Evolutionary conservation across 2,797 vertebrate genomes (phyloP).

Genomic region (Schizopygopsis pylzovi): DNA sequence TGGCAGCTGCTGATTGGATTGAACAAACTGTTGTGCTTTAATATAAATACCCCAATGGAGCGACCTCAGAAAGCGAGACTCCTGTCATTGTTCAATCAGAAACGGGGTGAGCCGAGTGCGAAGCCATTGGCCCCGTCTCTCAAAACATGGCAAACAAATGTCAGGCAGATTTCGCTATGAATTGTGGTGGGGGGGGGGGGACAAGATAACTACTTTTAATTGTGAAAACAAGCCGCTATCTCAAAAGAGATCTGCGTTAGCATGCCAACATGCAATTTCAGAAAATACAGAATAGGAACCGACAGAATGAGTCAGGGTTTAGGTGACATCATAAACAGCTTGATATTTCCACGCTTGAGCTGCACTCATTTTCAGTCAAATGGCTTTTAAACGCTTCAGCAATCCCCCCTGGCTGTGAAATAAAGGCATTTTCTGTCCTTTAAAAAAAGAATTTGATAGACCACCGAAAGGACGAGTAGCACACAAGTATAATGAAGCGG

Average conservation of each 20-base stretch:
- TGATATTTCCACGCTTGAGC: conserved; percentile 65
- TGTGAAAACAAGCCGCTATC: conserved; percentile 52
- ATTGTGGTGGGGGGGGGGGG: not conserved
- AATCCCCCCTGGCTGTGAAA: conserved; percentile 61
- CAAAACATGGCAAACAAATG: conserved; percentile 26
- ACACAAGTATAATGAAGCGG: conserved; percentile 56
- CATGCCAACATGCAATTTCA: conserved; percentile 29
- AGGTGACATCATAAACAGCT: conserved; percentile 66
- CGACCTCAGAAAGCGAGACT: conserved; percentile 25
- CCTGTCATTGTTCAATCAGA: conserved; percentile 29
- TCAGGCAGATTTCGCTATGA: conserved; percentile 32
- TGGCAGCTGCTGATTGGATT: conserved; percentile 52
- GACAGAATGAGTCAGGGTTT: conserved; percentile 62
- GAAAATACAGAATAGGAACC: conserved; percentile 52
- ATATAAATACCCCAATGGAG: conserved; percentile 43
- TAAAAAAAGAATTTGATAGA: conserved; percentile 60
- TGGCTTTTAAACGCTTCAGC: conserved; percentile 64
- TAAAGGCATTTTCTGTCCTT: conserved; percentile 62
- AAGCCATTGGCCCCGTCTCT: conserved; percentile 21
- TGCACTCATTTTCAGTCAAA: conserved; percentile 66
- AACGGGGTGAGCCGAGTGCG: not conserved
- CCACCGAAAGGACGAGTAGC: conserved; percentile 51
- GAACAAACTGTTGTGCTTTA: conserved; percentile 32
- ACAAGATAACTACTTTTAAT: conserved; percentile 41
- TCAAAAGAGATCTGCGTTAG: conserved; percentile 37